phyloP scores from a whole-genome alignment of 2,113 vertebrate species.

The Speoplatyrhinus poulsoni region DNA sequence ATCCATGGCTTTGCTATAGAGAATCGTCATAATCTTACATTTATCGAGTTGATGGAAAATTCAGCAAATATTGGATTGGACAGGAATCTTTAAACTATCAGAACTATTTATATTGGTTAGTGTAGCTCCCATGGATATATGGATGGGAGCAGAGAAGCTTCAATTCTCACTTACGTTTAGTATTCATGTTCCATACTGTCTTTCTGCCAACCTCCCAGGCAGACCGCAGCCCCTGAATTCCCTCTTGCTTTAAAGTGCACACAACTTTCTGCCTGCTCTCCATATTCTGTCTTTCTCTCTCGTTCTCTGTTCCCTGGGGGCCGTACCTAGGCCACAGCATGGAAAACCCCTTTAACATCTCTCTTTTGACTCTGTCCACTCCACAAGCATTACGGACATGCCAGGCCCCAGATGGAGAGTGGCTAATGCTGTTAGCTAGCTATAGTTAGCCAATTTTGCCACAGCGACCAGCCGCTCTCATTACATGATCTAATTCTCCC shows the following conservation, averaged over 20 bases:
- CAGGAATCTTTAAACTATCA: constrained; percentile 29
- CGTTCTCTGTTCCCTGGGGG: constrained; percentile 48
- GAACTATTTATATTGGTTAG: constrained; percentile 38
- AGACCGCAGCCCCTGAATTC: not conserved
- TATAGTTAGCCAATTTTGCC: constrained; percentile 76
- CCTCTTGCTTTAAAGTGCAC: not conserved
- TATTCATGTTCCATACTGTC: constrained; percentile 13
- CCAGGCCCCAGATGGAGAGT: constrained; percentile 74
- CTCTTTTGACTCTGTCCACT: constrained; percentile 47
- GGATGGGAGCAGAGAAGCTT: constrained; percentile 30
- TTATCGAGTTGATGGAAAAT: constrained; percentile 17
- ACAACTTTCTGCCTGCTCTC: not conserved
- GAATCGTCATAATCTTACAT: constrained; percentile 24
- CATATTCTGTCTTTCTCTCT: constrained; percentile 12
- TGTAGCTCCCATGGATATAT: constrained; percentile 33
- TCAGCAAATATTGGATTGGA: constrained; percentile 19
- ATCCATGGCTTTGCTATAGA: not conserved
- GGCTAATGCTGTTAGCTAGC: constrained; percentile 80
- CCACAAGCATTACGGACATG: constrained; percentile 63
- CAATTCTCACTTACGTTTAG: constrained; percentile 30
- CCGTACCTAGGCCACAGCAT: constrained; percentile 28
- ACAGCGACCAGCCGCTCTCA: constrained; percentile 72
- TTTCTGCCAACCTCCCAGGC: constrained; percentile 22
- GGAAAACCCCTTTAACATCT: constrained; percentile 44
- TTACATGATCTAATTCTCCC: constrained; percentile 79